Base-by-base conservation (phyloP, 1,140 invertebrate genomes). In the Rhyzopertha dominica region DNA sequence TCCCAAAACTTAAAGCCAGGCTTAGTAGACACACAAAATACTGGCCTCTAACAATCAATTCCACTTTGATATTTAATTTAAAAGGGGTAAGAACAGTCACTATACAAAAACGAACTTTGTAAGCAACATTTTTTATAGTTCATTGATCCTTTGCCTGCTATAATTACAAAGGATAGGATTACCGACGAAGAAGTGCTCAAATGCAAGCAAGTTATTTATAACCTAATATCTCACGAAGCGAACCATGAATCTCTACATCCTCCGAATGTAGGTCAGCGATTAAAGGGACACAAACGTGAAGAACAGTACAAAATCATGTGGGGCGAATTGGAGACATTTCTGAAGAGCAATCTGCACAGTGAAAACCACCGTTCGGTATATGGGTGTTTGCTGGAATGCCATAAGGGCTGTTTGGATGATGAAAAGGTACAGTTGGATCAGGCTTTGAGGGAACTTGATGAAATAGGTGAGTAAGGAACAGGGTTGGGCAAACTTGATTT, bases 251-350 rank as follows among this genome's bases (percentile, higher is more conserved):
- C 83, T 16, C 71, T 96, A 3, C 79, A 84, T 18, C 67, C 83
- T 1, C 75, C 81, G 0, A 77, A 71, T 49, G 66, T 77, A 13
- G 76, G 77, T 1, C 74, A 77, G 30, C 58, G 74, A 30, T 71
- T 75, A 17, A 77, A 74, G 43, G 63, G 77, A 13, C 72, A 74
- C 20, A 80, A 82, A 28, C 74, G 81, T 25, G 90, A 95, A 53
- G 93, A 96, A 57, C 90, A 95, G 56, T 97, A 95, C 69, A 77
- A 85, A 40, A 74, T 87, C 30, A 77, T 96, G 60, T 98, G 92
- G 84, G 77, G 76, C 26, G 95, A 97, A 63, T 64, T 96, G 19
- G 93, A 97, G 67, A 80, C 79, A 8, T 78, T 94, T 41, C 66
- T 97, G 0, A 80, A 84, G 42, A 78, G 81, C 5, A 86, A 94